These are phyloP conservation scores for Drosophila fulvimacula DNA, from an alignment of 2,888 invertebrate species.

Conservation along the genomic window DNA sequence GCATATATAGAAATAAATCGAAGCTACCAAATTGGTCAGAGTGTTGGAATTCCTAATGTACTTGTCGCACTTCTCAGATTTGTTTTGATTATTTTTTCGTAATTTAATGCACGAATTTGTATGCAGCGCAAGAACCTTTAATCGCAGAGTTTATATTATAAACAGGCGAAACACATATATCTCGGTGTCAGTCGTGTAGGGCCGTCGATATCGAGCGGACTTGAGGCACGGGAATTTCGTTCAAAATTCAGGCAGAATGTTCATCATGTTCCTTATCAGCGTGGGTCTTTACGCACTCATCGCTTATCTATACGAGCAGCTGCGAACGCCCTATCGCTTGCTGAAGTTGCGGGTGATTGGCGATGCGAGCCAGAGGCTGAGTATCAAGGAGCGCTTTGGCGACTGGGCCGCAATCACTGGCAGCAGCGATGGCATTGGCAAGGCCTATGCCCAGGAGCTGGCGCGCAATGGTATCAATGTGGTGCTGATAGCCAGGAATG, in stretches of 20 bases:
- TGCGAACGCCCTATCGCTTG: conserved; percentile 87
- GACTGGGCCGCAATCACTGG: conserved; percentile 96
- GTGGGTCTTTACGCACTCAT: conserved; percentile 86
- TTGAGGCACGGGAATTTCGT: conserved; percentile 12
- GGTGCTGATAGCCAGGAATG: conserved; percentile 91
- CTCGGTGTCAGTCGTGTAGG: background rate
- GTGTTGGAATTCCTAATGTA: conserved; percentile 3
- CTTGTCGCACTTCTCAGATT: conserved; percentile 16
- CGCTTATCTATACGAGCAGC: conserved; percentile 86
- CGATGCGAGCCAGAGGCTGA: conserved; percentile 87
- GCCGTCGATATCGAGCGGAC: conserved; percentile 18
- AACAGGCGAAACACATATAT: background rate
- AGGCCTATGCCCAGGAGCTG: conserved; percentile 92
- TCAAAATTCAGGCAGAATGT: conserved; percentile 38
- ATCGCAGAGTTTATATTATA: background rate
- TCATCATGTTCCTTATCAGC: conserved; percentile 82
- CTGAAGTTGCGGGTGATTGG: conserved; percentile 77
- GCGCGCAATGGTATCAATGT: conserved; percentile 91
- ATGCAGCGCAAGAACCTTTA: conserved; percentile 32
- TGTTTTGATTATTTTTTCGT: conserved; percentile 15
- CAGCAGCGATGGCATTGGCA: conserved; percentile 95
- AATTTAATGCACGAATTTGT: conserved; percentile 39
- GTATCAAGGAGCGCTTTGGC: conserved; percentile 89
- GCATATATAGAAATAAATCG: conserved; percentile 11
- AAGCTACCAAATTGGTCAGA: conserved; percentile 7